Evolutionary conservation across 2,888 invertebrate genomes (phyloP).

Genomic region (Embidobia sp.): DNA sequence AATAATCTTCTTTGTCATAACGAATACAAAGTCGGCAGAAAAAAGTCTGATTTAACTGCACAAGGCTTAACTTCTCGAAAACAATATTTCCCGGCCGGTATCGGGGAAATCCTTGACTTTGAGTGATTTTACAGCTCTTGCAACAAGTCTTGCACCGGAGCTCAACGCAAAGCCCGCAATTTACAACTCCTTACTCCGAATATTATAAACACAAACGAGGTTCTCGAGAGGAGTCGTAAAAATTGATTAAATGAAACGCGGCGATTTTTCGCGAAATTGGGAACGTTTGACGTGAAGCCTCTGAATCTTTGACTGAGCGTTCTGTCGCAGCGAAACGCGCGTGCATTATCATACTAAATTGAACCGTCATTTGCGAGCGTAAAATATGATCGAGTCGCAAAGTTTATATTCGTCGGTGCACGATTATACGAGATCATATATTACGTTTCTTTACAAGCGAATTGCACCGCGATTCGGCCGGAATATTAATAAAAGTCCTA

Average conservation of each 20-base stretch:
- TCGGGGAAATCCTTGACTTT: too few species aligned
- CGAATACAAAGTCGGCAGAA: too few species aligned
- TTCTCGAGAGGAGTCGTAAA: background rate
- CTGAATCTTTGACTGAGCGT: conserved; percentile 35
- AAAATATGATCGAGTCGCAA: conserved; percentile 50
- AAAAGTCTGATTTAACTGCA: too few species aligned
- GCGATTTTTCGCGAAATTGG: conserved; percentile 17
- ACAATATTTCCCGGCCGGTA: too few species aligned
- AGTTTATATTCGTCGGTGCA: conserved; percentile 31
- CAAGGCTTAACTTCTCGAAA: too few species aligned
- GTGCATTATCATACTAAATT: conserved; percentile 57
- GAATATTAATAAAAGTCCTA: conserved; percentile 33
- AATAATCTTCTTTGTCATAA: too few species aligned
- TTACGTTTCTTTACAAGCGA: conserved; percentile 41
- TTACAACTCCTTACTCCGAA: too few species aligned
- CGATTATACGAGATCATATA: conserved; percentile 45
- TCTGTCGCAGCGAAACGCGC: conserved; percentile 37
- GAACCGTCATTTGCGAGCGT: conserved; percentile 51
- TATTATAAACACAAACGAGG: too few species aligned
- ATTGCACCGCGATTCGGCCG: conserved; percentile 23
- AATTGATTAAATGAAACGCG: background rate
- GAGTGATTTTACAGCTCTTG: too few species aligned
- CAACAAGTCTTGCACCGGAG: too few species aligned
- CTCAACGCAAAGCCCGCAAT: too few species aligned
- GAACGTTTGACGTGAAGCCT: conserved; percentile 43